A percentile compares a stretch with the other conserved stretches of the same genome.
These are phyloP conservation scores for Pseudachorutes palmiensis DNA, from an alignment of 1,140 invertebrate species.

Conservation along the genomic window DNA sequence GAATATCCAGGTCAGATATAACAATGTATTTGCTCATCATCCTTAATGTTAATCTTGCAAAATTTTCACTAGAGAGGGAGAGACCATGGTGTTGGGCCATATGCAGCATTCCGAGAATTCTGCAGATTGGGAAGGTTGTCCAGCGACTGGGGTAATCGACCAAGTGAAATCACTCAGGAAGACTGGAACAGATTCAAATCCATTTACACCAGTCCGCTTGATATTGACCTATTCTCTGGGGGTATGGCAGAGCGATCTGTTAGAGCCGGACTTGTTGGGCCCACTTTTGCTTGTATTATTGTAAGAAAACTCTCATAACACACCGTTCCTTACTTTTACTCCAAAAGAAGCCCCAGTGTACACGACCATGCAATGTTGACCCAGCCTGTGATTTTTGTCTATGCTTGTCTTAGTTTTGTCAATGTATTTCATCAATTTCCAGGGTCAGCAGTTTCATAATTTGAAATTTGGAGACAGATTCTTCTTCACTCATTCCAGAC, in stretches of 20 bases:
- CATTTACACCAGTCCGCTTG: slow-evolving; percentile 49
- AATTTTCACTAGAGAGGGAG: slow-evolving; percentile 72
- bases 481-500: not conserved
- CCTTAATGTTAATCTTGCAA: slow-evolving; percentile 74
- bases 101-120: slow-evolving; percentile 52
- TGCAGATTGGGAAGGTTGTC: slow-evolving; percentile 53
- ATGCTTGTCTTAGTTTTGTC: not conserved
- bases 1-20: too few relatives aligned
- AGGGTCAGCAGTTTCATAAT: not conserved
- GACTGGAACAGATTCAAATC: slow-evolving; percentile 44
- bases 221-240: slow-evolving; percentile 52
- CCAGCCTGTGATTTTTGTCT: not conserved
- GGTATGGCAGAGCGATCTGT: slow-evolving; percentile 49
- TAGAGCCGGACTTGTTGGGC: slow-evolving; percentile 45
- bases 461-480: not conserved
- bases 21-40: slow-evolving; percentile 49
- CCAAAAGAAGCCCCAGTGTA: too few relatives aligned
- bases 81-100: slow-evolving; percentile 56
- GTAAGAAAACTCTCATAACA: slow-evolving; percentile 52
- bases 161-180: slow-evolving; percentile 47
- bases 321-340: too few relatives aligned
- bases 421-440: not conserved
- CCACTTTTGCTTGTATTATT: slow-evolving; percentile 53
- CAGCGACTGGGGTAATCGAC: slow-evolving; percentile 69
- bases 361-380: not conserved